Evolutionary conservation across 2,797 vertebrate species (phyloP).

Genomic region (Myotis planiceps): DNA sequence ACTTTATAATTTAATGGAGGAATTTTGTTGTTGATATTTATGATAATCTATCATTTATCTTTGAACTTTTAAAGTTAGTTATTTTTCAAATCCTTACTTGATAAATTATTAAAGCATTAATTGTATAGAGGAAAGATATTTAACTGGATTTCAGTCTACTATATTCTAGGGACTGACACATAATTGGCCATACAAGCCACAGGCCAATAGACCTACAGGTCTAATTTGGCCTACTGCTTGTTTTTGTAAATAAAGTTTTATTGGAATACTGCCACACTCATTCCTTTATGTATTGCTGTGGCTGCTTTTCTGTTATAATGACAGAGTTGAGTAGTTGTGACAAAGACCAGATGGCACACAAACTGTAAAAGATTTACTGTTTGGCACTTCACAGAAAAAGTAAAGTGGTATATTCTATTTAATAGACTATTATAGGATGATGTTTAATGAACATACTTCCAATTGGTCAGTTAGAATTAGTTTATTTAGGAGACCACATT

Average conservation of each 20-base stretch:
- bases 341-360: not conserved
- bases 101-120: constrained; percentile 40
- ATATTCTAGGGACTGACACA: not conserved
- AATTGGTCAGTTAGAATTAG: not conserved
- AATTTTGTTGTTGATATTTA: not conserved
- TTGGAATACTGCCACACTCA: not conserved
- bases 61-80: constrained; percentile 50
- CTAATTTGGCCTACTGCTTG: not conserved
- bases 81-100: constrained; percentile 46
- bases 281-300: not conserved
- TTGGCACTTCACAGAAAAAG: not conserved
- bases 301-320: not conserved
- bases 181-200: not conserved
- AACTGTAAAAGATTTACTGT: not conserved
- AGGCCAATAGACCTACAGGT: not conserved
- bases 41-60: constrained; percentile 50
- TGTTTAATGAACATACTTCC: not conserved
- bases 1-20: constrained; percentile 51
- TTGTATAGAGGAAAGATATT: not conserved
- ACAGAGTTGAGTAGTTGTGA: not conserved
- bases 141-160: not conserved
- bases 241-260: constrained; percentile 44
- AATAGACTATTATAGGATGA: not conserved
- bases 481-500: not conserved
- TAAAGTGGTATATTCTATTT: not conserved